Percentiles rank a stretch among this genome's conserved stretches.
These are phyloP conservation scores for Argyrosomus japonicus DNA, from an alignment of 2,113 vertebrate genomes.

Conservation along the genomic window DNA sequence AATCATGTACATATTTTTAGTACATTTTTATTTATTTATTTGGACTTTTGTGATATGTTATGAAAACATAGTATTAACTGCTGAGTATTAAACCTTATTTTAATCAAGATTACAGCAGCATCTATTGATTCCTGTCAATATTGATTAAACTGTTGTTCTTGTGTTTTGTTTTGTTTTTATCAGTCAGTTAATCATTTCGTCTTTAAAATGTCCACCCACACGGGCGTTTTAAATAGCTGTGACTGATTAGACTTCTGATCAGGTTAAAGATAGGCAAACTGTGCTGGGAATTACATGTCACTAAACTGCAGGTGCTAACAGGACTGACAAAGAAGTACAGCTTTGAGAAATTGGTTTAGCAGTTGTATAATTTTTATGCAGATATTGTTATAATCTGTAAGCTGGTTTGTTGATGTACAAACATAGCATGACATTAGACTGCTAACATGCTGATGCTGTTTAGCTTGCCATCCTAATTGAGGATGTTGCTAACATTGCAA, in stretches of 20 bases:
- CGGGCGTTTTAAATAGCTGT: not conserved
- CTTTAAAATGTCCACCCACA: not conserved
- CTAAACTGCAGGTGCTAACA: not conserved
- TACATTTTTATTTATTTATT: too few species aligned
- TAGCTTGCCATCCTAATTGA: too few species aligned
- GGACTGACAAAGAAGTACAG: not conserved
- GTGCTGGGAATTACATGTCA: not conserved
- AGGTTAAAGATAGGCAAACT: not conserved
- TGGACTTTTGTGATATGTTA: too few species aligned
- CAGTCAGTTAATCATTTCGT: not conserved
- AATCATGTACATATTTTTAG: not conserved
- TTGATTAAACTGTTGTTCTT: not conserved
- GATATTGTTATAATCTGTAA: too few species aligned
- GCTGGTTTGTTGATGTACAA: too few species aligned
- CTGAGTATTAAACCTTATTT: not conserved
- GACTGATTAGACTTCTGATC: not conserved
- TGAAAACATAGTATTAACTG: too few species aligned
- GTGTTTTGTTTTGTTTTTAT: too few species aligned
- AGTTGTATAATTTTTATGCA: too few species aligned
- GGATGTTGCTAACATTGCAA: too few species aligned
- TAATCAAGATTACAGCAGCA: not conserved
- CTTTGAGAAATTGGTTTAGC: not conserved
- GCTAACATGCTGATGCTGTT: too few species aligned
- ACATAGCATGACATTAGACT: too few species aligned
- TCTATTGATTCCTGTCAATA: not conserved